Conservation (phyloP, 1,140 invertebrate species). For the Melipona quadrifasciata region DNA sequence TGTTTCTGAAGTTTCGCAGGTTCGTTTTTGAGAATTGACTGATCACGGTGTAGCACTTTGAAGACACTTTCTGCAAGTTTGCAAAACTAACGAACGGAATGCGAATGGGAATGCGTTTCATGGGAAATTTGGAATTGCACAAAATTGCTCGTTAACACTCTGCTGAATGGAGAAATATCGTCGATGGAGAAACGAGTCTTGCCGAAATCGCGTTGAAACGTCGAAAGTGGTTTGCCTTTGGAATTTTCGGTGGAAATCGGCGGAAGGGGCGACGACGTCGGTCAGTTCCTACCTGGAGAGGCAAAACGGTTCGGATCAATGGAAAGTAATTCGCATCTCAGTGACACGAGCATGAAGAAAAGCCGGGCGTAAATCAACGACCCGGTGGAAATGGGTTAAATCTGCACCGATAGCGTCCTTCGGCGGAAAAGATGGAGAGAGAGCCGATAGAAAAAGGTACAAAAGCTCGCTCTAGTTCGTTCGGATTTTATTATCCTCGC, state of each 20-base stretch:
- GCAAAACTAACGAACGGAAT: too few relatives aligned
- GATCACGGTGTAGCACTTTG: too few relatives aligned
- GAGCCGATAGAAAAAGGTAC: constrained; percentile 13
- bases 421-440: neutral
- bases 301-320: constrained; percentile 1
- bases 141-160: too few relatives aligned
- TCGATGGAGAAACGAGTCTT: too few relatives aligned
- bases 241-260: neutral
- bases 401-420: constrained; percentile 26
- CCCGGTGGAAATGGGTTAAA: constrained; percentile 26
- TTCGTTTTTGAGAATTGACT: too few relatives aligned
- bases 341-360: constrained; percentile 7
- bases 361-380: constrained; percentile 11
- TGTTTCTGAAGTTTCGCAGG: too few relatives aligned
- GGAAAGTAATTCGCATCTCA: constrained; percentile 25
- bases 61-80: too few relatives aligned
- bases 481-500: constrained; percentile 26
- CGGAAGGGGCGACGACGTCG: neutral
- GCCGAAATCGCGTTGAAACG: neutral
- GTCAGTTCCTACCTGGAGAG: neutral
- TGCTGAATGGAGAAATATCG: too few relatives aligned
- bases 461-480: constrained; percentile 26
- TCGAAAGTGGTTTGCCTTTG: neutral
- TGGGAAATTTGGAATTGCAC: too few relatives aligned
- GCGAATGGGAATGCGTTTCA: too few relatives aligned